Percentiles rank a stretch among this genome's conserved stretches.
phyloP scores from a whole-genome alignment of 2,113 vertebrate genomes.

The Pygoscelis antarcticus region DNA sequence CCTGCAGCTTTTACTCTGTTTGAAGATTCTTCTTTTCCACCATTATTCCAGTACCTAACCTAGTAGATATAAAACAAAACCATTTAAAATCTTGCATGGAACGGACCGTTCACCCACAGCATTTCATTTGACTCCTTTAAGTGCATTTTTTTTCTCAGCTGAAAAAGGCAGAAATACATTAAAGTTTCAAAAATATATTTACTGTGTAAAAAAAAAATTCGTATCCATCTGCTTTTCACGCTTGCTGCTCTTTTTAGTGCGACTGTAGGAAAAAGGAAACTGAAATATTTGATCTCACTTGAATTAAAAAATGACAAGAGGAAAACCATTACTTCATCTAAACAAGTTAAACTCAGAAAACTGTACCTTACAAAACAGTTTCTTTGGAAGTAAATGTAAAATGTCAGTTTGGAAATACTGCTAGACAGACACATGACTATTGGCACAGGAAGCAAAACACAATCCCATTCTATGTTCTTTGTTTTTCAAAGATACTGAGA shows the following conservation, averaged over 20 bases:
- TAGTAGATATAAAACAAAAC: constrained; percentile 51
- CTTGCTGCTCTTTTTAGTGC: neutral
- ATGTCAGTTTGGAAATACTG: neutral
- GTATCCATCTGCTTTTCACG: neutral
- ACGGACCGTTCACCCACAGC: neutral
- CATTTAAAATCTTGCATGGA: neutral
- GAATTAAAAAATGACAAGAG: neutral
- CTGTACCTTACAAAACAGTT: neutral
- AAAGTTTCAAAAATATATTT: neutral
- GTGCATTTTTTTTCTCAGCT: neutral
- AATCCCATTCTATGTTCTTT: neutral
- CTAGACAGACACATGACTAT: neutral
- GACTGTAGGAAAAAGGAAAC: neutral
- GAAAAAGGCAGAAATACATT: neutral
- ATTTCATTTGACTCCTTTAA: neutral
- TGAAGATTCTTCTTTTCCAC: constrained; percentile 86
- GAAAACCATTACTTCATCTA: neutral
- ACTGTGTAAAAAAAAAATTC: neutral
- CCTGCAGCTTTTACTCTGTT: constrained; percentile 85
- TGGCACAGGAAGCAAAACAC: neutral
- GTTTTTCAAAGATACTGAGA: neutral
- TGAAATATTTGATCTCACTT: neutral
- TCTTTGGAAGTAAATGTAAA: neutral
- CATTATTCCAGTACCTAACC: constrained; percentile 92
- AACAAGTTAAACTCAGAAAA: neutral